Base-by-base conservation (phyloP, 2,797 vertebrate species). In the Trichosurus vulpecula region DNA sequence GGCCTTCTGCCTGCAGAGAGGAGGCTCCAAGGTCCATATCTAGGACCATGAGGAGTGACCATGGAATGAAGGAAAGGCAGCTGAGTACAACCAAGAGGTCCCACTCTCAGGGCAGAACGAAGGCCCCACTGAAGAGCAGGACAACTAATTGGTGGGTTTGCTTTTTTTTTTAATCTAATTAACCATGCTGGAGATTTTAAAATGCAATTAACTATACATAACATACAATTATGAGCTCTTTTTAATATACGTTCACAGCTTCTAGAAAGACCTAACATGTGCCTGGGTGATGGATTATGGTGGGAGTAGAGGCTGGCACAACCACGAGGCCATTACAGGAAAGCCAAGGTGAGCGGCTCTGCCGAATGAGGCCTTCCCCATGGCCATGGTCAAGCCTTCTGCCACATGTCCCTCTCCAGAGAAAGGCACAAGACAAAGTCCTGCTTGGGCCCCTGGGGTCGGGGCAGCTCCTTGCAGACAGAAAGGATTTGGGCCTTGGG, bases 1-100 rank as follows among this genome's bases (percentile, higher is more conserved):
- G 93, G 47, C 31, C 3, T 31, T 96, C 91, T 3, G 87, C 52
- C 56, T 81, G 58, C 16, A 47, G 41, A 14, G 61, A 98, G 25
- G 30, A 52, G 93, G 95, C 95, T 31, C 95, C 53, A 22, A 96
- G 90, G 51, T 56, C 87, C 94, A 96, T 97, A 93, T 53, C 91
- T 93, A 30, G 52, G 54, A 91, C 91, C 92, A 55, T 52, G 94
- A 1, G 19, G n/a, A 41, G 74, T 55, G 96, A 92, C 93, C 57
- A 19, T 8, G 56, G 93, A 96, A 97, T 90, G 13, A 11, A 81
- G 66, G 54, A 29, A 81, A 25, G 16, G 66, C 6, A 0, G 0
- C 25, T 0, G 3, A 31, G 47, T 91, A 52, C 58, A 92, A 54
- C 1, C 1, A 0, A 57, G 56, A 41, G 52, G 19, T 19, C 31